A percentile compares a stretch with the other conserved stretches of the same genome.
Evolutionary conservation across 2,888 invertebrate genomes (phyloP).

Genomic region (Trilocha varians): DNA sequence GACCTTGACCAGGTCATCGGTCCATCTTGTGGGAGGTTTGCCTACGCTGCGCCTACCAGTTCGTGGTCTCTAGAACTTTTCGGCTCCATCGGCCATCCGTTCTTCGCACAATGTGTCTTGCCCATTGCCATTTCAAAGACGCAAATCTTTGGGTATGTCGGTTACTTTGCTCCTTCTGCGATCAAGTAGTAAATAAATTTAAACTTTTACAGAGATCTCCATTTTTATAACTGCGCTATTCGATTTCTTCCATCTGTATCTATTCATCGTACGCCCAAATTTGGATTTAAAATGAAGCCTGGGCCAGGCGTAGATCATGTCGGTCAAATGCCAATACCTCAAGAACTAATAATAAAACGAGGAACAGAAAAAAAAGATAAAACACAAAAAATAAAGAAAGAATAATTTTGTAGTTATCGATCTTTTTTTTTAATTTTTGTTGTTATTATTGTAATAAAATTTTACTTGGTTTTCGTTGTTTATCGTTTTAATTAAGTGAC

Average conservation of each 20-base stretch:
- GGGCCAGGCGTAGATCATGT: constrained; percentile 32
- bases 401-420: background rate
- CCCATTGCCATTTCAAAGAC: too few relatives aligned
- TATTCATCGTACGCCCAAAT: constrained; percentile 2
- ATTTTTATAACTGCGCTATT: constrained; percentile 10
- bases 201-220: constrained; percentile 10
- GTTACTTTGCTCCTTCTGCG: too few relatives aligned
- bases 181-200: too few relatives aligned
- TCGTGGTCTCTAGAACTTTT: too few relatives aligned
- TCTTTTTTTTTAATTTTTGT: background rate
- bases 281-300: constrained; percentile 15
- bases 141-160: too few relatives aligned
- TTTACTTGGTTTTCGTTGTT: too few relatives aligned
- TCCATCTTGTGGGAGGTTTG: too few relatives aligned
- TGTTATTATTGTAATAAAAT: background rate
- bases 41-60: too few relatives aligned
- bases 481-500: too few relatives aligned
- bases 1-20: too few relatives aligned
- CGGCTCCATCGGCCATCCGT: too few relatives aligned
- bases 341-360: constrained; percentile 3
- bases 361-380: background rate
- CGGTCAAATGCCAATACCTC: constrained; percentile 32
- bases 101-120: too few relatives aligned
- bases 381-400: background rate
- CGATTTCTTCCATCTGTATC: constrained; percentile 4